Evolutionary conservation across 2,113 vertebrate species (phyloP), one percentile per base, ranked within the genome.

Genomic region (Nerophis lumbriciformis): DNA sequence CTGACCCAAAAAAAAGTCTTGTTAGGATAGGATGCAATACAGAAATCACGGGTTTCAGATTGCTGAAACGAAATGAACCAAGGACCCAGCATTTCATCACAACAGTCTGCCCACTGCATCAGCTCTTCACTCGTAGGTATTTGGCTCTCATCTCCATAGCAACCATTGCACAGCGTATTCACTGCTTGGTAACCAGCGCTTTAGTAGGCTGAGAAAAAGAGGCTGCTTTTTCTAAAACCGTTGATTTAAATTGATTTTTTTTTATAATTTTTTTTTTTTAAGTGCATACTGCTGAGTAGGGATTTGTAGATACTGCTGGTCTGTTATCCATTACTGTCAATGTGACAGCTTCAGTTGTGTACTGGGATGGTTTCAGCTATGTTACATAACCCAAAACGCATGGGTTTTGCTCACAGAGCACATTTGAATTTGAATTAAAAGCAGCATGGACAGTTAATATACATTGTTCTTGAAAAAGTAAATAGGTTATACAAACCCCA

Each of bases 91-190:
- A 69, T 76, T 75, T 84, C 73, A 77, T 83, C 84, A 84, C 75
- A 82, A 86, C 80, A 80, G 73, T 83, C 84, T 89, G 83, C 85
- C 83, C 83, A 85, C 85, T 82, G 78, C 88, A 88, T 81, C 82
- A 81, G 66, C 79, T 78, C 83, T 80, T 75, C 83, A 85, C 83
- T 89, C 51, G 69, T 77, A 88, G 86, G 84, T 89, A 90, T 88
- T 88, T 72, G 77, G 75, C 80, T 87, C 81, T 69, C 70, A 11
- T 91, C 78, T 48, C 87, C 83, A 90, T 89, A 78, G 85, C 80
- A 91, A 91, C 89, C 77, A 16, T 44, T 79, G 77, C 83, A 83
- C 80, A 80, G 86, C 81, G 76, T 83, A 83, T 81, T 75, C 80
- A 75, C 69, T 51, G 78, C 81, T 79, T 76, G 77, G 78, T 79